Conservation (phyloP, 1,140 invertebrate genomes). For the Achroia grisella region DNA sequence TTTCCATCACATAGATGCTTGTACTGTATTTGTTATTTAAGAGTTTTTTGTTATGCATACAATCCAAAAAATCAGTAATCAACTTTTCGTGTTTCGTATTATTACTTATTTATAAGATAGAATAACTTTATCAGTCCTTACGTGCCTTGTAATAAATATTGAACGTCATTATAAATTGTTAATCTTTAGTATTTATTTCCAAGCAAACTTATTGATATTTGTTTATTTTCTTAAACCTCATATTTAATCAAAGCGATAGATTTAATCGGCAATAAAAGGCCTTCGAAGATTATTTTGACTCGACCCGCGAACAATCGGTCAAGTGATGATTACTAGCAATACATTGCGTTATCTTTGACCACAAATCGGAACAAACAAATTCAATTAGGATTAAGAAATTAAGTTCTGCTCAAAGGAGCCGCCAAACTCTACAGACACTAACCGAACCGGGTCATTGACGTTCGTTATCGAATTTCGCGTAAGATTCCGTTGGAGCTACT, state of each 20-base stretch:
- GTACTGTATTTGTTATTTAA: too few species aligned
- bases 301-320: conserved; percentile 35
- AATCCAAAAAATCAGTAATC: too few species aligned
- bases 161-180: too few species aligned
- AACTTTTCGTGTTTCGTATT: too few species aligned
- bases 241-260: conserved; percentile 25
- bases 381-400: conserved; percentile 70
- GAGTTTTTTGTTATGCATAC: too few species aligned
- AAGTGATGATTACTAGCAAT: conserved; percentile 20
- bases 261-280: conserved; percentile 31
- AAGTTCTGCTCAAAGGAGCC: conserved; percentile 50
- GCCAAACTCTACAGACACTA: conserved; percentile 34
- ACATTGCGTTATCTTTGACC: conserved; percentile 39
- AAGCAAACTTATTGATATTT: too few species aligned
- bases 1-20: too few species aligned
- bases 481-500: conserved; percentile 27
- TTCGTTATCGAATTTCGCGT: conserved; percentile 36
- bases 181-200: too few species aligned
- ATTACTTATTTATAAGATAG: too few species aligned
- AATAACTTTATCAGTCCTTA: too few species aligned
- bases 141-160: too few species aligned
- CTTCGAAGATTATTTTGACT: conserved; percentile 23
- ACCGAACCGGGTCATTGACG: conserved; percentile 42
- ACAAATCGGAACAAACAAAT: conserved; percentile 57
- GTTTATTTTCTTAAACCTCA: too few species aligned